Conservation (phyloP, 2,113 vertebrate species). For the Vombatus ursinus region DNA sequence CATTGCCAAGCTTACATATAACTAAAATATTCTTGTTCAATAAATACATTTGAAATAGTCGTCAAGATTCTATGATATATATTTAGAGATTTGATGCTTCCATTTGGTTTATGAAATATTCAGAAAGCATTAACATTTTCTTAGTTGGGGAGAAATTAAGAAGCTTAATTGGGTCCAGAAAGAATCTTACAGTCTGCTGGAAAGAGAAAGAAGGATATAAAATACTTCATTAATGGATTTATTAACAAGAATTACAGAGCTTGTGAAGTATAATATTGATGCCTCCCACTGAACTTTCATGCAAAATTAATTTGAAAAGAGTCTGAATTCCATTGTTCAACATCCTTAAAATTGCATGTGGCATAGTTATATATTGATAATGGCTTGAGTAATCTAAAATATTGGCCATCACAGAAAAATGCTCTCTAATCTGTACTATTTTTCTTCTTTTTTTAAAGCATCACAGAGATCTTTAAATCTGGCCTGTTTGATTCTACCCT, state of each 20-base stretch:
- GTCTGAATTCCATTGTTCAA: neutral
- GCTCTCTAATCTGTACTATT: neutral
- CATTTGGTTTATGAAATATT: neutral
- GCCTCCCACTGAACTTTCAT: neutral
- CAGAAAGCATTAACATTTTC: neutral
- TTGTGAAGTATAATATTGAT: neutral
- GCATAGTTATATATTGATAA: neutral
- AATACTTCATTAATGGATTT: neutral
- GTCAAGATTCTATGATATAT: neutral
- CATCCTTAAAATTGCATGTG: neutral
- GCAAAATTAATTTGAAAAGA: neutral
- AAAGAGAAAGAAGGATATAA: fast-evolving
- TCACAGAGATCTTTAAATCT: neutral
- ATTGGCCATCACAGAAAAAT: neutral
- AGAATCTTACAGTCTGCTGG: neutral
- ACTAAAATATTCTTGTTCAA: neutral
- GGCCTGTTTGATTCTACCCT: neutral
- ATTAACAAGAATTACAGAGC: neutral
- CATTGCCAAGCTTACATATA: neutral
- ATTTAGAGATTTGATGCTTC: neutral
- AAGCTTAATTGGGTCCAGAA: neutral
- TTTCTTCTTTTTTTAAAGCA: neutral
- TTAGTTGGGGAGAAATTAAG: neutral
- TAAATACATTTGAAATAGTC: neutral
- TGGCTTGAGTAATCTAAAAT: neutral